Base-by-base conservation (phyloP, 37 sponge, comb jelly and placozoan species). In the Geodia barretti region DNA sequence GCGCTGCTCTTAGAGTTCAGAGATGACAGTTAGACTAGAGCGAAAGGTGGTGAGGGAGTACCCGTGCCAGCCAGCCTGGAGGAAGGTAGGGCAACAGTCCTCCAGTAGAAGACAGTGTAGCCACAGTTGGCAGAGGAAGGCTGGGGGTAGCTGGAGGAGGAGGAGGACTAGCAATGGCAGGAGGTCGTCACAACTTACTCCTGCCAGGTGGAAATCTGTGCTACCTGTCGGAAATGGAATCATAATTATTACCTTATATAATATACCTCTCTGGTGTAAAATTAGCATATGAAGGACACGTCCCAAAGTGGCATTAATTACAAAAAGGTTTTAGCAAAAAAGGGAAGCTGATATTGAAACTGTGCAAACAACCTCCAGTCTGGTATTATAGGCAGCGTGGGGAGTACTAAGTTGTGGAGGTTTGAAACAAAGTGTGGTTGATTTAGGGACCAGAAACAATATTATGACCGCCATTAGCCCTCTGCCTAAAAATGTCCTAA, bases 61-160 rank as follows among this genome's bases (percentile, higher is more conserved):
- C 11, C 84, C 76, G 41, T 83, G 84, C 76, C 84, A 83, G 37
- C 84, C 84, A 11, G 60, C 43, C 20, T 76, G 42, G 28, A 82
- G 74, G 37, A 82, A 82, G n/a, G 74, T 42, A 1, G 83, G 42
- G 25, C 62, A 74, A 35, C 41, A 72, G 84, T 83, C 84, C 42
- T 42, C 42, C 9, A 83, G 75, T 4, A 83, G 58, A 17, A 58
- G 68, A 36, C 76, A 75, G 8, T 80, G 70, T 7, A 70, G 39
- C 37, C 71, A 60, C 2, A 80, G 70, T 3, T 36, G 58, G 33
- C 68, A n/a, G 2, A 74, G 84, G 35, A 67, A 41, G 23, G 65
- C 41, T 24, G 84, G 84, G 21, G 41, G 58, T n/a, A 74, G 24
- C n/a, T 66, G 66, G 0, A 83, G 68, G 21, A 83, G 43, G 26